phyloP scores from a whole-genome alignment of 1,140 invertebrate species.

The Dryas iulia region DNA sequence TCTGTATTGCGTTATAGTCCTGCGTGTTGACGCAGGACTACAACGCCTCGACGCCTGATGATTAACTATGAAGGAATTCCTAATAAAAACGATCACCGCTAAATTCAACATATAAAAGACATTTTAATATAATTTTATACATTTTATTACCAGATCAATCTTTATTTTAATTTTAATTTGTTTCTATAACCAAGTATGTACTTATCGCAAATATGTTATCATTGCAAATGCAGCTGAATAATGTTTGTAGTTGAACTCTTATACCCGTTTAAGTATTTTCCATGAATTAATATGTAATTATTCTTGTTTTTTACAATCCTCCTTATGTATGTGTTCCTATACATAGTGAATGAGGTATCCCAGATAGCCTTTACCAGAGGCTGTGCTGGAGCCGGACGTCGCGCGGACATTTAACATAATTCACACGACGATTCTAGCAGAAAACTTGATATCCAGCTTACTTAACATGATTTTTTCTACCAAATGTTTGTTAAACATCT shows the following conservation, averaged over 20 bases:
- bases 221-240: background rate
- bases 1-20: no score
- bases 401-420: conserved; percentile 2
- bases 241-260: background rate
- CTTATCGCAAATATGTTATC: no score
- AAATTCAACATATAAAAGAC: no score
- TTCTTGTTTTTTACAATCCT: background rate
- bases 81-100: no score
- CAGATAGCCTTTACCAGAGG: background rate
- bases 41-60: no score
- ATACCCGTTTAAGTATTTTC: background rate
- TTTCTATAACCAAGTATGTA: no score
- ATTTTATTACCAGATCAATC: background rate
- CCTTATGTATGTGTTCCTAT: background rate
- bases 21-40: no score
- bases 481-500: background rate
- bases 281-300: background rate
- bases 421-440: conserved; percentile 3
- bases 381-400: background rate
- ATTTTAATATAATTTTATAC: background rate
- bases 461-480: background rate
- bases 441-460: background rate
- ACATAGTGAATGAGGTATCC: background rate
- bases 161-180: no score
- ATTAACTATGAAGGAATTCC: no score